Evolutionary conservation across 2,113 vertebrate species (phyloP), one percentile per base, ranked within the genome.

Genomic region (Lepisosteus oculatus): DNA sequence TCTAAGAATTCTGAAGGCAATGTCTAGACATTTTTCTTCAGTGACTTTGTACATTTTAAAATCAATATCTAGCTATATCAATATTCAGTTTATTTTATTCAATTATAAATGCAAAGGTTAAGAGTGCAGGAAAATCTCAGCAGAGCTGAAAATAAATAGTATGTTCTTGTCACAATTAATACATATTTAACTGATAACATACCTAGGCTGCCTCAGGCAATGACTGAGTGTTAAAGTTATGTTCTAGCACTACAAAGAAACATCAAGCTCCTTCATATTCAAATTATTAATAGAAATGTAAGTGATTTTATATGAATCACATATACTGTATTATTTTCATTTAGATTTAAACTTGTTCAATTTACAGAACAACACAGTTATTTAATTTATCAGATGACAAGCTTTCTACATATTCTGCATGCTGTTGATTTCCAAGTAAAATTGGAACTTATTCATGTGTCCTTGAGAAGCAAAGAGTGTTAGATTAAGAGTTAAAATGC

Each of bases 101-200:
- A 85, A 92, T 90, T 92, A 80, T 86, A 89, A 92, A 92, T 82
- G 87, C 82, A 89, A 86, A 91, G 90, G 89, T 89, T 85, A 92
- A 89, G 64, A 89, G 90, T 90, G 87, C 89, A 29, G 29, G 29
- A 29, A 29, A 29, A 29, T 29, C 29, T 29, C 29, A 29, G 29
- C 29, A 85, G 86, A 78, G 80, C 79, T 85, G 89, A 90, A 45
- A 88, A 92, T 92, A 91, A 90, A 29, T 29, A 91, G 85, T 90
- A 85, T 90, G 89, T 86, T 91, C 90, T 86, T 93, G 90, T 90
- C 92, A 92, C 88, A 87, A 92, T 88, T 92, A 91, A 93, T 93
- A 90, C 89, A 90, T 79, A 86, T 87, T 85, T 82, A 88, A 78
- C 85, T 62, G 81, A 79, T 87, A 89, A 88, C 77, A 81, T 29